These are phyloP conservation scores for Myotis vivesi DNA, from an alignment of 2,797 vertebrate genomes.

Conservation along the genomic window DNA sequence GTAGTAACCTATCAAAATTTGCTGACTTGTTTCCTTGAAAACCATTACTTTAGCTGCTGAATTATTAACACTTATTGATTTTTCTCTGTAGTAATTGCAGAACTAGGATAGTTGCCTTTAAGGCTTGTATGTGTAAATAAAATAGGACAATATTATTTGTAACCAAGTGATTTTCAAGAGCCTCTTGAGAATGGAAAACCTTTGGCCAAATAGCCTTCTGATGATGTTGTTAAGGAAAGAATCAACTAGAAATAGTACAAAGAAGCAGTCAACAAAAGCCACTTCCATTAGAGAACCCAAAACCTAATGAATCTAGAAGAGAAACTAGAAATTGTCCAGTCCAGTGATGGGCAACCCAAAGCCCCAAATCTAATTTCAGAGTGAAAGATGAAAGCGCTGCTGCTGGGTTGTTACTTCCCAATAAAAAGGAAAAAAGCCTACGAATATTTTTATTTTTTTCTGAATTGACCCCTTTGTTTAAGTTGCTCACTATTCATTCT, in stretches of 20 bases:
- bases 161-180: background rate
- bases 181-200: background rate
- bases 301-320: background rate
- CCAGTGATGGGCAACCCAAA: background rate
- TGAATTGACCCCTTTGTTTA: background rate
- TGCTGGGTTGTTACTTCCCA: background rate
- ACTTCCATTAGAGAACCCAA: background rate
- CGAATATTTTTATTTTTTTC: conserved; percentile 32
- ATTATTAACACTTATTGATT: conserved; percentile 40
- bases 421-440: background rate
- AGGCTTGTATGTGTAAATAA: background rate
- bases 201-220: background rate
- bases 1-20: background rate
- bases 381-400: background rate
- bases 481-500: background rate
- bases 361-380: background rate
- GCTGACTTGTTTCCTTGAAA: conserved; percentile 33
- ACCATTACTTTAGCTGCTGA: background rate
- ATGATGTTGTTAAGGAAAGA: conserved; percentile 17
- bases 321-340: background rate
- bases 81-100: background rate
- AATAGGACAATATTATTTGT: background rate
- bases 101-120: background rate
- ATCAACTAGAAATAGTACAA: background rate
- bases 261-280: background rate